These are phyloP conservation scores for Cantharis rustica DNA, from an alignment of 2,888 invertebrate species.

Conservation along the genomic window DNA sequence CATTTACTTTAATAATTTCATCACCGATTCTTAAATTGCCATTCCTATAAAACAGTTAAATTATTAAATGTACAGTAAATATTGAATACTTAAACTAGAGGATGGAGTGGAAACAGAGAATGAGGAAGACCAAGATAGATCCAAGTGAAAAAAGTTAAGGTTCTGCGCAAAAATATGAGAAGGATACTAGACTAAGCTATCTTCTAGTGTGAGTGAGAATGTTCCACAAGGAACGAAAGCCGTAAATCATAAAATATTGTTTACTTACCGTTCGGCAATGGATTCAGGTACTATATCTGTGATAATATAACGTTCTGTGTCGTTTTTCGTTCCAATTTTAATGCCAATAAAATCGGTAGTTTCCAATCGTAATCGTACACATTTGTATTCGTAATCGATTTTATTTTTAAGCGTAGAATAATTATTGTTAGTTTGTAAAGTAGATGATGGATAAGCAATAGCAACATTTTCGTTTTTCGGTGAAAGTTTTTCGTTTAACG, in stretches of 20 bases:
- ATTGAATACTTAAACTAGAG: too few relatives aligned
- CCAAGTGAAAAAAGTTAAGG: too few relatives aligned
- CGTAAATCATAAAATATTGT: neutral
- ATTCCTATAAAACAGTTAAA: slow-evolving; percentile 62
- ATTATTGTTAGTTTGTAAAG: neutral
- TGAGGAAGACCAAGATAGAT: too few relatives aligned
- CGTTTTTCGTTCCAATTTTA: slow-evolving; percentile 40
- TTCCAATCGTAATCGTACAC: slow-evolving; percentile 42
- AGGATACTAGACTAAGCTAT: too few relatives aligned
- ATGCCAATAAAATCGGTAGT: slow-evolving; percentile 42
- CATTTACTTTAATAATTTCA: slow-evolving; percentile 89
- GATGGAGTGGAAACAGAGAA: too few relatives aligned
- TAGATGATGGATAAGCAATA: slow-evolving; percentile 24
- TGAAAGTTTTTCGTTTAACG: slow-evolving; percentile 41
- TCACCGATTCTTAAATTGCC: slow-evolving; percentile 83
- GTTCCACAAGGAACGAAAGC: too few relatives aligned
- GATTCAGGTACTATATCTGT: slow-evolving; percentile 59
- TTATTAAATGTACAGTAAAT: neutral
- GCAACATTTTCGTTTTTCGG: slow-evolving; percentile 33
- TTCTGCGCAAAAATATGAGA: too few relatives aligned
- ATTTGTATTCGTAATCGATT: slow-evolving; percentile 47
- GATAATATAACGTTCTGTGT: slow-evolving; percentile 53
- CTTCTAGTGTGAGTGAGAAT: too few relatives aligned
- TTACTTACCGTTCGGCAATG: slow-evolving; percentile 57
- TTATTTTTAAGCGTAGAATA: neutral